Base-by-base conservation (phyloP, 2,797 vertebrate species). In the Semaprochilodus insignis region DNA sequence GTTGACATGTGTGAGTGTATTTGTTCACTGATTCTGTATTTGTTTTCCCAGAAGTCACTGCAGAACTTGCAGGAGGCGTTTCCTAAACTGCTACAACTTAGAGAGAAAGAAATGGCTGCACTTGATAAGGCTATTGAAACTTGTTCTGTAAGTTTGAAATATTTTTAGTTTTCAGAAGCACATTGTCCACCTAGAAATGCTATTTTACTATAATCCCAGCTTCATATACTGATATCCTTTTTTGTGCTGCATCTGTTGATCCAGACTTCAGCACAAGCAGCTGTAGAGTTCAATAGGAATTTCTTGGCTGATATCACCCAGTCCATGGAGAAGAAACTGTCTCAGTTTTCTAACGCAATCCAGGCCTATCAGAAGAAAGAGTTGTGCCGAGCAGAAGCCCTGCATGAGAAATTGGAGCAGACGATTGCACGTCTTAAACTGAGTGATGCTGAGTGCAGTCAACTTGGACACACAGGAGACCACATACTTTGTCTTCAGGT, bases 301-400 rank as follows among this genome's bases (percentile, higher is more conserved):
- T 83, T 84, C 67, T 74, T 88, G 71, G 55, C 75, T 0, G 82
- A 86, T 70, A 82, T 82, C 13, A 48, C 62, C 34, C 48, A 60
- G 19, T 83, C 86, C 15, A 3, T 87, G 71, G 73, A 86, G 84
- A 25, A 17, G 0, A 52, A 75, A 1, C 78, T 74, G 0, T 67
- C 72, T 0, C 78, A 86, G 73, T 11, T 78, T 69, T 80, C 81
- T 69, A 73, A 66, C 31, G 27, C 85, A 2, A 80, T 88, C 83
- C 15, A 81, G 19, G 62, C 70, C 52, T 79, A 86, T 57, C 72
- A 86, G 78, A 72, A 82, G n/a, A 73, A 76, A 0, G 81, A 85
- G 15, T 21, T 48, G 54, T 60, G 60, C 0, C 75, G 52, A 10
- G 83, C 80, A 0, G 81, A 85, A 44, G 77, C 60, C 73, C 73